A percentile compares a stretch with the other conserved stretches of the same genome.
Conservation (phyloP, 2,888 invertebrate genomes). For the Steinernema carpocapsae region DNA sequence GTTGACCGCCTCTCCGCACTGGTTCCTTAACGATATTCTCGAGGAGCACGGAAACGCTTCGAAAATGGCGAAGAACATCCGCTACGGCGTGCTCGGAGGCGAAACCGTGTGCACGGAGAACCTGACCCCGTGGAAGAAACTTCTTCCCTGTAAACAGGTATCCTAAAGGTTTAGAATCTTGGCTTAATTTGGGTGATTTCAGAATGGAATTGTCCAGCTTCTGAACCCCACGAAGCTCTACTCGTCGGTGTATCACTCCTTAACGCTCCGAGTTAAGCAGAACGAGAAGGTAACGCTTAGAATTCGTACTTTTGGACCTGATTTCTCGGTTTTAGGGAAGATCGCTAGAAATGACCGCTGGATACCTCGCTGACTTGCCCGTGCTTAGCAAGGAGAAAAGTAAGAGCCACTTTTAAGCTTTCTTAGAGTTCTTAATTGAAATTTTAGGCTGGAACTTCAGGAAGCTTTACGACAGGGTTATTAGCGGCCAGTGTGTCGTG, state of each 20-base stretch:
- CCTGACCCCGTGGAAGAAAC: conserved; percentile 95
- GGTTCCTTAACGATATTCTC: conserved; percentile 77
- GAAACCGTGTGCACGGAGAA: conserved; percentile 99
- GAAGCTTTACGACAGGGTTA: conserved; percentile 36
- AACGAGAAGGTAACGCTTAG: background rate
- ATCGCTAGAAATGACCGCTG: background rate
- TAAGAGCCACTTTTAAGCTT: no score
- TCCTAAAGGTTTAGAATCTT: no score
- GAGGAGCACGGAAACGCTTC: background rate
- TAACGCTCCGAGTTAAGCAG: conserved; percentile 71
- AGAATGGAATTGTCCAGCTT: conserved; percentile 83
- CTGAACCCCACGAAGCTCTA: conserved; percentile 81
- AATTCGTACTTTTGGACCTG: background rate
- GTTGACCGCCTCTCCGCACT: conserved; percentile 85
- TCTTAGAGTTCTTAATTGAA: background rate
- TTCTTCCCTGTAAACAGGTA: conserved; percentile 84
- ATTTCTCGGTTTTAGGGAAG: background rate
- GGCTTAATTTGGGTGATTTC: conserved; percentile 47
- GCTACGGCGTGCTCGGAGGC: conserved; percentile 86
- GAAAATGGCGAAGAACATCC: background rate
- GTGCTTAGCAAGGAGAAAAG: background rate
- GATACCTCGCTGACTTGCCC: background rate
- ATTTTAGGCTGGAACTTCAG: conserved; percentile 36
- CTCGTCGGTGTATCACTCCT: conserved; percentile 50
- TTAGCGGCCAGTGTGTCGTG: conserved; percentile 32